Percentiles rank a stretch among this genome's conserved stretches.
phyloP scores from a whole-genome alignment of 2,797 vertebrate genomes.

The Graptemys geographica region DNA sequence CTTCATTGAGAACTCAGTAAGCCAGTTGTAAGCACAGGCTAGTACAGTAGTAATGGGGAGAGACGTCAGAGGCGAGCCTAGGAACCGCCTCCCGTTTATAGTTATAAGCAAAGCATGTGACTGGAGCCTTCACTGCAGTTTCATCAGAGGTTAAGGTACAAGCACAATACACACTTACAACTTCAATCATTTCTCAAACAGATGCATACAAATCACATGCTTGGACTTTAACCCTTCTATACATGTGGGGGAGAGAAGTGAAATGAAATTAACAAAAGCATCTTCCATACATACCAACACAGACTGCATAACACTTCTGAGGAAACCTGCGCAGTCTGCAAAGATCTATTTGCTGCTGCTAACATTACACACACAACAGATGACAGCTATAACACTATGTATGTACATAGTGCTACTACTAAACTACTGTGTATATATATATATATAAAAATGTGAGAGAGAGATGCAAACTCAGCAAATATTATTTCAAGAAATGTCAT shows the following conservation, averaged over 20 bases:
- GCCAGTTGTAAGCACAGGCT: conserved; percentile 73
- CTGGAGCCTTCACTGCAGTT: conserved; percentile 78
- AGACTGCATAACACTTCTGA: background rate
- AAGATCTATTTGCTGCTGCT: background rate
- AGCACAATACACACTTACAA: conserved; percentile 71
- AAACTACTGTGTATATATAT: fast-evolving
- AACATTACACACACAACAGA: background rate
- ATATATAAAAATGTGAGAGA: background rate
- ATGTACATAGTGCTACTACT: background rate
- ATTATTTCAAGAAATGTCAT: background rate
- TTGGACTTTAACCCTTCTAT: background rate
- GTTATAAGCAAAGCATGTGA: conserved; percentile 89
- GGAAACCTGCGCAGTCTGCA: background rate
- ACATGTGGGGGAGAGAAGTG: conserved; percentile 24
- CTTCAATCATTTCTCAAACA: conserved; percentile 53
- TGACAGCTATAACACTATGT: background rate
- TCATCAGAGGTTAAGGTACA: conserved; percentile 84
- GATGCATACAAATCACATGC: conserved; percentile 59
- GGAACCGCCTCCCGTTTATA: conserved; percentile 74
- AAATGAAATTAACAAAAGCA: conserved; percentile 42
- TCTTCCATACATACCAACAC: fast-evolving
- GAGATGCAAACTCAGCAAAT: background rate
- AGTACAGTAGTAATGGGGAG: conserved; percentile 72
- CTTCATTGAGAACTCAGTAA: conserved; percentile 66
- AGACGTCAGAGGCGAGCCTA: conserved; percentile 74